phyloP scores from a whole-genome alignment of 2,113 vertebrate species.

The Phyllopteryx taeniolatus region DNA sequence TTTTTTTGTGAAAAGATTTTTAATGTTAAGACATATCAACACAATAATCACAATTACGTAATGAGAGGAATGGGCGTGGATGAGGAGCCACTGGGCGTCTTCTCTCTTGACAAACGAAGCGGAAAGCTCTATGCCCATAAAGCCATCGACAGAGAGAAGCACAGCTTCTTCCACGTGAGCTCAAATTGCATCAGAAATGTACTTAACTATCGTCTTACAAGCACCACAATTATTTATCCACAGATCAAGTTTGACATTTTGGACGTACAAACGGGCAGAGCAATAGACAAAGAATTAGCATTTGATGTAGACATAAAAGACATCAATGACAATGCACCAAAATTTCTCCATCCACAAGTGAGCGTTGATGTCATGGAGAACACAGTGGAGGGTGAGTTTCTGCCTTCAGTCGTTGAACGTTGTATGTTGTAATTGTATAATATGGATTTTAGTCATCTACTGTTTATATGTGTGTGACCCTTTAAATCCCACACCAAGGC shows the following conservation, averaged over 20 bases:
- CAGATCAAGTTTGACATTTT: conserved; percentile 76
- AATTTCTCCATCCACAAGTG: conserved; percentile 21
- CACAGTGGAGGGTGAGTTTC: conserved; percentile 30
- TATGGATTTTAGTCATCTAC: background rate
- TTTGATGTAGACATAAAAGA: conserved; percentile 77
- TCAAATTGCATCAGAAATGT: background rate
- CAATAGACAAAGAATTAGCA: conserved; percentile 68
- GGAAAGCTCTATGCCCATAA: conserved; percentile 60
- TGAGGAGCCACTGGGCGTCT: conserved; percentile 58
- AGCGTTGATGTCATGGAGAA: conserved; percentile 57
- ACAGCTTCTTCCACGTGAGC: conserved; percentile 64
- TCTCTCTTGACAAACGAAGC: conserved; percentile 53
- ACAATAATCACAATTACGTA: conserved; percentile 16
- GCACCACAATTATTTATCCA: background rate
- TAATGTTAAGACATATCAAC: conserved; percentile 36
- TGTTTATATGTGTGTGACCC: background rate
- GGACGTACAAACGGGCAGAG: accelerated
- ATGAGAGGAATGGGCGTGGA: conserved; percentile 75
- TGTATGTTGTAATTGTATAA: background rate
- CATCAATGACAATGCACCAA: conserved; percentile 78
- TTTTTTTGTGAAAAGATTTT: conserved; percentile 49
- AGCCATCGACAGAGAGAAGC: conserved; percentile 71
- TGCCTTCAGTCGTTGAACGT: background rate
- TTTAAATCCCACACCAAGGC: conserved; percentile 29
- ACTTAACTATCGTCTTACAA: background rate